Conservation (phyloP, 1,140 invertebrate species). For the Pogonomyrmex barbatus region DNA sequence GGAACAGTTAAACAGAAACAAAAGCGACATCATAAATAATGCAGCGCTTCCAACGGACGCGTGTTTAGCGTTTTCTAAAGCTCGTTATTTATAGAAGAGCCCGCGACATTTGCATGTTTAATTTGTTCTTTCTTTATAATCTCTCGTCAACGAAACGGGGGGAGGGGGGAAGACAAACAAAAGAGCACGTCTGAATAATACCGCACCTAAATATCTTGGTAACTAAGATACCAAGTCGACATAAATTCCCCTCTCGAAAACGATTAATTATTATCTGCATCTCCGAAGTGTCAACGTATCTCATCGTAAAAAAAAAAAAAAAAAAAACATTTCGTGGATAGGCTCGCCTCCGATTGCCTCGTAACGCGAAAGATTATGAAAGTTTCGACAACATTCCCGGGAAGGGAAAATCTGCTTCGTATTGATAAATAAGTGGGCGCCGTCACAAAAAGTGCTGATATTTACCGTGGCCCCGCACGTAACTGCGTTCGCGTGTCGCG, state of each 20-base stretch:
- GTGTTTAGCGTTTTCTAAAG: slow-evolving; percentile 54
- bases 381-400: not conserved
- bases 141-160: slow-evolving; percentile 17
- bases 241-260: not conserved
- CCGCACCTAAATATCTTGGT: slow-evolving; percentile 12
- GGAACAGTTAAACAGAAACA: slow-evolving; percentile 44
- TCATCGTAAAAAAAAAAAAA: not conserved
- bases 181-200: slow-evolving; percentile 3
- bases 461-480: slow-evolving; percentile 35
- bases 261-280: not conserved
- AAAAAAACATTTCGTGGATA: not conserved
- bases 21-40: slow-evolving; percentile 48
- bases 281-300: not conserved
- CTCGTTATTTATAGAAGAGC: slow-evolving; percentile 40
- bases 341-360: not conserved
- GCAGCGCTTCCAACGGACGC: not conserved
- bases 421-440: slow-evolving; percentile 14
- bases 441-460: not conserved
- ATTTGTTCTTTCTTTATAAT: slow-evolving; percentile 27
- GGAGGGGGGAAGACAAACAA: not conserved
- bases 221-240: not conserved
- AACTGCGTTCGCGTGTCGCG: slow-evolving; percentile 38
- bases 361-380: not conserved
- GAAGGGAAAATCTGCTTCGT: not conserved
- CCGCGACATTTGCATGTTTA: slow-evolving; percentile 47